Conservation (phyloP, 2,797 vertebrate genomes). For the Etheostoma perlongum region DNA sequence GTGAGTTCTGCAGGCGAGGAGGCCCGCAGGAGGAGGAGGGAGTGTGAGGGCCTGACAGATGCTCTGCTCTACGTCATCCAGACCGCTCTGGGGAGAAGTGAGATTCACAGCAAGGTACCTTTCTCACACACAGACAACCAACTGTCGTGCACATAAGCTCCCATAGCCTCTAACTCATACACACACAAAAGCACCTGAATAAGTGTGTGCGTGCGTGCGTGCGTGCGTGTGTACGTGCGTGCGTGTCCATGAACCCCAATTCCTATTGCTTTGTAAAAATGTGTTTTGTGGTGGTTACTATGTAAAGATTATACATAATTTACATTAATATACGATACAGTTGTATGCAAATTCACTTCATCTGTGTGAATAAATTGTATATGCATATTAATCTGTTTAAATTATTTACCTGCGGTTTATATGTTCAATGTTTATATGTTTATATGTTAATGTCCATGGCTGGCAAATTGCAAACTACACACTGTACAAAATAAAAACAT, state of each 20-base stretch:
- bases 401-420: slow-evolving; percentile 3
- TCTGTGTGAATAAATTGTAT: slow-evolving; percentile 16
- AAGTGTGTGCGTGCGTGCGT: too few relatives aligned
- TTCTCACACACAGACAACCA: not conserved
- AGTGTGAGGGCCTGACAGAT: slow-evolving; percentile 97
- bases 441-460: slow-evolving; percentile 8
- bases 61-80: slow-evolving; percentile 97
- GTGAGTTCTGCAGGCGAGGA: slow-evolving; percentile 99
- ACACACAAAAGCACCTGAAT: slow-evolving; percentile 1
- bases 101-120: slow-evolving; percentile 98
- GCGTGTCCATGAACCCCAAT: not conserved
- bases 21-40: slow-evolving; percentile 96
- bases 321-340: slow-evolving; percentile 34
- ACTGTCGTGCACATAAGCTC: slow-evolving; percentile 1
- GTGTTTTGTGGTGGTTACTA: slow-evolving; percentile 14
- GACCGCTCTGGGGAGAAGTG: slow-evolving; percentile 96
- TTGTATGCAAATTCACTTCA: slow-evolving; percentile 35
- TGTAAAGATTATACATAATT: slow-evolving; percentile 11
- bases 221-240: not conserved
- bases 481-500: too few relatives aligned
- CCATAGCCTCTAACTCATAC: not conserved
- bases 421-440: too few relatives aligned
- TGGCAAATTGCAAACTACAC: too few relatives aligned
- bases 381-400: slow-evolving; percentile 21
- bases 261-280: slow-evolving; percentile 14